Evolutionary conservation across 2,888 invertebrate genomes (phyloP), one percentile per base, ranked within the genome.

Genomic region (Hirtodrosophila duncani): DNA sequence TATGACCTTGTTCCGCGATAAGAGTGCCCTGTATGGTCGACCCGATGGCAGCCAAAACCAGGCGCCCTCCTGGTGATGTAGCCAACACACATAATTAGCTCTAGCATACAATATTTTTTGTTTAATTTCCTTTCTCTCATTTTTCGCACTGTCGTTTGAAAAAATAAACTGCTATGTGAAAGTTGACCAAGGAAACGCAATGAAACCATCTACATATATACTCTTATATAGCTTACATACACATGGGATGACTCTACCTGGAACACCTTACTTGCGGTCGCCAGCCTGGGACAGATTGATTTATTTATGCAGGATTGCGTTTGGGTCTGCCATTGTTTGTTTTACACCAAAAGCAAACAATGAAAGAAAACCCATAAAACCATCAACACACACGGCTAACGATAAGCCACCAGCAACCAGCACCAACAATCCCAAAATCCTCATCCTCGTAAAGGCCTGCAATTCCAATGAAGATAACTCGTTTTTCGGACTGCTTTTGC

Each of bases 1-100:
- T 44, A 90, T 94, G 91, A 88, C 89, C 0, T 87, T 85, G 64
- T 96, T 92, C 84, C 89, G 95, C 52, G 95, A 96, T 82, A 94
- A 92, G 83, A 94, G 94, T 78, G 90, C 91, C 36, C 86, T 96
- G 24, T 96, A 92, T 82, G 93, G 93, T 13, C 89, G 92, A 49
- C 87, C 83, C 26, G 87, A 91, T 1, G 90, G 91, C 66, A 89
- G 90, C 61, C 92, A 91, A 4, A 91, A 92, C 53, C 82, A 88
- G 67, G 29, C 24, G 13, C 95, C 94, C 46, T 90, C 92, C 7
- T 95, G 95, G 95, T 87, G 74, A 71, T 48, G 17, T 20, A 3
- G 16, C 24, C 10, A 10, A 17, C 9, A 13, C 16, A 16, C 14
- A 33, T 18, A 21, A 30, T 24, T 33, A 41, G 20, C 21, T n/a